Base-by-base conservation (phyloP, 2,888 invertebrate species). In the Rotaria sp. region DNA sequence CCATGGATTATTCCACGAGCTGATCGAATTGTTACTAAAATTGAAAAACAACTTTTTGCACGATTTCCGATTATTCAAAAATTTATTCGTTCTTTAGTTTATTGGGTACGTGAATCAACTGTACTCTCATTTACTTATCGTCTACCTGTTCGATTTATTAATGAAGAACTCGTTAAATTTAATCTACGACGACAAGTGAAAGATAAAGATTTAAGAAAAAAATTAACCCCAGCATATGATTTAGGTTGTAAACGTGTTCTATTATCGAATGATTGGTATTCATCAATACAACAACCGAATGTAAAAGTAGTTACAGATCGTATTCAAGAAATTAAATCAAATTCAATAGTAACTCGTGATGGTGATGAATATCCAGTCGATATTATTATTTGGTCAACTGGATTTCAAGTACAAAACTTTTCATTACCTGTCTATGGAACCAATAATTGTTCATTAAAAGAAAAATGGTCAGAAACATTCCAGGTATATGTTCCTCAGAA, bases 171-270 rank as follows among this genome's bases (percentile, higher is more conserved):
- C 0, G 45, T 41, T 0, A 80, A 80, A 26, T 15, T 26, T 80
- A 8, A 41, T 80, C 75, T 80, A 26, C 1, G 0, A 1, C 24
- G 13, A 45, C 41, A 80, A 26, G 26, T 80, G 1, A 80, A 80
- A 41, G 75, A 80, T 80, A 11, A 0, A 41, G 75, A 41, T 26
- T 45, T 80, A 11, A 38, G 75, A 38, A 38, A 80, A 26, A 80
- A 80, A 80, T 7, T 80, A 26, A 80, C 75, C 45, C 75, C 75
- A 11, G 3, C 41, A 45, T 80, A 1, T 24, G 75, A 80, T 45
- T 30, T 80, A 26, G 75, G 75, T 11, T 80, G 75, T 80, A 80
- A 80, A 45, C 75, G 75, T 41, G 75, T 45, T 21, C 13, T 80
- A 26, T 0, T 80, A 15, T 26, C 26, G 7, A 80, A 45, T 26